phyloP scores from a whole-genome alignment of 2,888 invertebrate species.

The Dasypogon diadema region DNA sequence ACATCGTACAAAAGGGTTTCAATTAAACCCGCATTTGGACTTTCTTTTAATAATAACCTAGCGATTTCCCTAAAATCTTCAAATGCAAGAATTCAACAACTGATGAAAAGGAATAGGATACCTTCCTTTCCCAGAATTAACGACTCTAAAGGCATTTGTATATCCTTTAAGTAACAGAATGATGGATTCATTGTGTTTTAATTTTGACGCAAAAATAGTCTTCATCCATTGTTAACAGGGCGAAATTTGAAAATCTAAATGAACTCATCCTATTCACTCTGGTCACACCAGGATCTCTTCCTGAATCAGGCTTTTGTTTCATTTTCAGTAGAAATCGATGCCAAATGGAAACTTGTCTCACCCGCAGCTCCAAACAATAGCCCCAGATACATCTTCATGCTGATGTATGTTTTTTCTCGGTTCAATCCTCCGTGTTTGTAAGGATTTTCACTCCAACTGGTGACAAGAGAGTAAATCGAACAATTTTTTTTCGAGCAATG shows the following conservation, averaged over 20 bases:
- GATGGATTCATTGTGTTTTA: constrained; percentile 24
- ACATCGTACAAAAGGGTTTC: too few relatives aligned
- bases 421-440: background rate
- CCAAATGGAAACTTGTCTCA: constrained; percentile 30
- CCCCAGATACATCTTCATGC: background rate
- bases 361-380: constrained; percentile 51
- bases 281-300: constrained; percentile 39
- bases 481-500: background rate
- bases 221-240: background rate
- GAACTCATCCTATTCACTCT: constrained; percentile 6
- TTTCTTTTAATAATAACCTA: too few relatives aligned
- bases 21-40: too few relatives aligned
- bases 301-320: constrained; percentile 14
- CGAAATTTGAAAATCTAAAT: constrained; percentile 22
- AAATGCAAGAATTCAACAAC: too few relatives aligned
- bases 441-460: constrained; percentile 30
- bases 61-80: too few relatives aligned
- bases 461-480: constrained; percentile 31
- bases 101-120: background rate
- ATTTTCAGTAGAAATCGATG: constrained; percentile 28
- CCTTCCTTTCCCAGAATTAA: background rate
- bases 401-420: constrained; percentile 24
- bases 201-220: constrained; percentile 45
- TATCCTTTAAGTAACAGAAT: background rate
- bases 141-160: constrained; percentile 13